Percentiles rank a stretch among this genome's conserved stretches.
phyloP scores from a whole-genome alignment of 2,113 vertebrate genomes.

The Tenebrosternarchus preto region DNA sequence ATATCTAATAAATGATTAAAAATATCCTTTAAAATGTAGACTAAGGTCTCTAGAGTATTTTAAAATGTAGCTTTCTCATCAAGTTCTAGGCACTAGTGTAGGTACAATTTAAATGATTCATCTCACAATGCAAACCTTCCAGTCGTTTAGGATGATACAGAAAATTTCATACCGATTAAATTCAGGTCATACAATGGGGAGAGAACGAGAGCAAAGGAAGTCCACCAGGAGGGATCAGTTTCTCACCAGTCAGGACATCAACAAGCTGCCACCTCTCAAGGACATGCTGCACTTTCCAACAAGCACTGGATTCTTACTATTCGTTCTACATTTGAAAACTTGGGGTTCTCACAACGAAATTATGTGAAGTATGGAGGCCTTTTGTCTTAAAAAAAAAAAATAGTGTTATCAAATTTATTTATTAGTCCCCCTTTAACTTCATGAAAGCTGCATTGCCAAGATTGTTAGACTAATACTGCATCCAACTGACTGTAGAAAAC shows the following conservation, averaged over 20 bases:
- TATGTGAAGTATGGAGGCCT: background rate
- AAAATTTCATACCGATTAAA: background rate
- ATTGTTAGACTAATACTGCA: no score
- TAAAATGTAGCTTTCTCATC: background rate
- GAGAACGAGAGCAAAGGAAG: background rate
- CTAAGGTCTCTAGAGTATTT: no score
- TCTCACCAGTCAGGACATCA: background rate
- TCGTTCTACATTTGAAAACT: background rate
- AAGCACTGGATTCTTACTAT: background rate
- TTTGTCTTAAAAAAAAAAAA: no score
- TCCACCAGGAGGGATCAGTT: background rate
- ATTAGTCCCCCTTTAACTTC: no score
- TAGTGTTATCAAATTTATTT: no score
- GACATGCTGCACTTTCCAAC: background rate
- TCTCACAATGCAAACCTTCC: no score
- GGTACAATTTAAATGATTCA: no score
- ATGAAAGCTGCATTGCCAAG: no score
- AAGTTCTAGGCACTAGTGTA: background rate
- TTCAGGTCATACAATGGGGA: background rate
- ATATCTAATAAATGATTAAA: background rate
- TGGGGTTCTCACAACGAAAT: no score
- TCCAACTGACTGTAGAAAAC: background rate
- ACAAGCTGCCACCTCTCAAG: constrained; percentile 16
- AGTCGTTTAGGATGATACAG: background rate
- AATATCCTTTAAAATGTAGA: background rate